phyloP scores from a whole-genome alignment of 2,113 vertebrate species.

The Passer domesticus region DNA sequence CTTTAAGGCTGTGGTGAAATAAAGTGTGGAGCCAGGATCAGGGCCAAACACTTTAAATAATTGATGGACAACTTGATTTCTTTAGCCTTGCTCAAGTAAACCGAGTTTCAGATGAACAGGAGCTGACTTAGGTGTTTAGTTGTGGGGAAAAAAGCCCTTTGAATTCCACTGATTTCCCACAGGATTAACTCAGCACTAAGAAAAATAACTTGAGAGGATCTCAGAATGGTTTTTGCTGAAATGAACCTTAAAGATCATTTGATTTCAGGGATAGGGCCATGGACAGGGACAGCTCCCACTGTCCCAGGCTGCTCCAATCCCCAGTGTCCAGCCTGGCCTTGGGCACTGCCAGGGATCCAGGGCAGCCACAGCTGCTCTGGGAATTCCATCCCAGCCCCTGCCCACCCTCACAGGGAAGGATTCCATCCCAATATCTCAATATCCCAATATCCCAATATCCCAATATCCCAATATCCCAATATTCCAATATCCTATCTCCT shows the following conservation, averaged over 20 bases:
- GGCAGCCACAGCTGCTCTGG: not conserved
- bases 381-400: not conserved
- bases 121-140: conserved; percentile 18
- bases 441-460: not conserved
- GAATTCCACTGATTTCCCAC: conserved; percentile 21
- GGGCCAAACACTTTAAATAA: conserved; percentile 37
- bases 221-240: not conserved
- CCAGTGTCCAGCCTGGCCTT: not conserved
- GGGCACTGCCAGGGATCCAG: not conserved
- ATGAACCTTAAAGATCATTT: not conserved
- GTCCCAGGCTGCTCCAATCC: not conserved
- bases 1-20: not conserved
- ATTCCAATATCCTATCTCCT: not conserved
- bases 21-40: not conserved
- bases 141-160: not conserved
- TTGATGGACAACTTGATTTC: conserved; percentile 32
- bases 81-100: not conserved
- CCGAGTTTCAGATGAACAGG: not conserved
- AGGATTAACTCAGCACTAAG: not conserved
- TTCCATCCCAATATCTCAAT: not conserved
- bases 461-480: not conserved
- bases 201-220: not conserved
- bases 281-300: not conserved
- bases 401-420: not conserved
- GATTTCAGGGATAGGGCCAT: not conserved